A percentile compares a stretch with the other conserved stretches of the same genome.
phyloP scores from a whole-genome alignment of 2,797 vertebrate genomes.

The Cirrhinus molitorella region DNA sequence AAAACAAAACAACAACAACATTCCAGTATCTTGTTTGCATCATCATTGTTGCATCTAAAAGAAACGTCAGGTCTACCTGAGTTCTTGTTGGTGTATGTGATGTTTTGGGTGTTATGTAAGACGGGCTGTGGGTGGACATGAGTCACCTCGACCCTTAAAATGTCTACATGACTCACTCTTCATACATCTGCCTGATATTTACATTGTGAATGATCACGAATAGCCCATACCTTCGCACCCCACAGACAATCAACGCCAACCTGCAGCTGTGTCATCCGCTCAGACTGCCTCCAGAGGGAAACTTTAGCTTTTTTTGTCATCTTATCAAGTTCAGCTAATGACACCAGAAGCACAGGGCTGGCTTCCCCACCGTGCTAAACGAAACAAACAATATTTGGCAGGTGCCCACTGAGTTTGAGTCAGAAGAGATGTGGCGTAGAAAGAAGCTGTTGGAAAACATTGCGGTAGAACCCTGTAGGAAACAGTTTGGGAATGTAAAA shows the following conservation, averaged over 20 bases:
- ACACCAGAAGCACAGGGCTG: conserved; percentile 1
- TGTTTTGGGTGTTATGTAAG: conserved; percentile 54
- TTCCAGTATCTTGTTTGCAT: conserved; percentile 1
- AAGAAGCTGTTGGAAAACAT: not conserved
- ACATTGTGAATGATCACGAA: conserved; percentile 30
- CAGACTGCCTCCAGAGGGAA: not conserved
- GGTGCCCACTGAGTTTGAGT: conserved; percentile 16
- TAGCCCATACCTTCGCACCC: not conserved
- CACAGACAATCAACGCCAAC: not conserved
- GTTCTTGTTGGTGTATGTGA: conserved; percentile 45
- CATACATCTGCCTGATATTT: conserved; percentile 38
- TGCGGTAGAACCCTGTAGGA: not conserved
- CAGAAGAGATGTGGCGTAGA: not conserved
- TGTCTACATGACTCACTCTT: conserved; percentile 67
- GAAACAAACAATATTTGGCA: conserved; percentile 32
- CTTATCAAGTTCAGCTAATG: conserved; percentile 26
- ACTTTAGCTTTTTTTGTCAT: conserved; percentile 1
- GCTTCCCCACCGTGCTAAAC: conserved; percentile 2
- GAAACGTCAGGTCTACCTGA: conserved; percentile 39
- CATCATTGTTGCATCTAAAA: conserved; percentile 5
- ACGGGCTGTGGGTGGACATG: conserved; percentile 61
- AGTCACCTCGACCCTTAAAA: conserved; percentile 67
- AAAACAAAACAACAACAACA: not conserved
- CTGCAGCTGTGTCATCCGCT: conserved; percentile 7
- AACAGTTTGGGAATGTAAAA: not conserved